Evolutionary conservation across 2,888 invertebrate species (phyloP).

Genomic region (Andrena flavipes): DNA sequence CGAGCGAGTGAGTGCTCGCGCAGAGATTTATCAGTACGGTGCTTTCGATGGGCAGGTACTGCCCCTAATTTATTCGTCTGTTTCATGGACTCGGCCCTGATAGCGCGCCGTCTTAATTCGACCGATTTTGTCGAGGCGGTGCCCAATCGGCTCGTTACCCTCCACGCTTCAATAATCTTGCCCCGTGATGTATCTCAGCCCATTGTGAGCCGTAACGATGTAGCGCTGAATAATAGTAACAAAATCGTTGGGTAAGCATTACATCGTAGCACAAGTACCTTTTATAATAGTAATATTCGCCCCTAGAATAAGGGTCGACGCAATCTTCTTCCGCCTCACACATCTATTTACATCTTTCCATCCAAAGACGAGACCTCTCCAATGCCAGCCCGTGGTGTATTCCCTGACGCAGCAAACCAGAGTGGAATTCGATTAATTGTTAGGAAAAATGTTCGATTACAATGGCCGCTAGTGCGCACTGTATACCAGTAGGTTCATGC

Average conservation of each 20-base stretch:
- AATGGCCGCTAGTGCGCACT: conserved; percentile 58
- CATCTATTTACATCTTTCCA: too few species aligned
- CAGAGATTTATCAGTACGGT: conserved; percentile 79
- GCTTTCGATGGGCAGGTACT: conserved; percentile 77
- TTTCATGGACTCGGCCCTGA: conserved; percentile 69
- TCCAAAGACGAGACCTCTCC: too few species aligned
- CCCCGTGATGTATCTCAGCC: conserved; percentile 40
- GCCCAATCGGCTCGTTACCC: conserved; percentile 27
- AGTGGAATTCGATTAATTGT: conserved; percentile 21
- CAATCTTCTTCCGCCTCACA: too few species aligned
- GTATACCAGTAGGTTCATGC: conserved; percentile 76
- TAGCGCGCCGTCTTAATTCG: conserved; percentile 75
- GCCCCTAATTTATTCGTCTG: conserved; percentile 77
- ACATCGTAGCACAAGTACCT: too few species aligned
- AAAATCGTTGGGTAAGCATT: neutral
- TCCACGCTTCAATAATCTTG: conserved; percentile 55
- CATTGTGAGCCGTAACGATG: neutral
- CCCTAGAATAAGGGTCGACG: too few species aligned
- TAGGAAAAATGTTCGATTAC: conserved; percentile 43
- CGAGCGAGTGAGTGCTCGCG: conserved; percentile 70
- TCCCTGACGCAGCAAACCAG: neutral
- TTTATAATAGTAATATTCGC: too few species aligned
- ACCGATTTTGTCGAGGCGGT: conserved; percentile 63
- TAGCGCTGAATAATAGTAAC: neutral
- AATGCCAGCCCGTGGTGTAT: neutral